phyloP scores from a whole-genome alignment of 2,888 invertebrate genomes.

The Cryptosula pallasiana region DNA sequence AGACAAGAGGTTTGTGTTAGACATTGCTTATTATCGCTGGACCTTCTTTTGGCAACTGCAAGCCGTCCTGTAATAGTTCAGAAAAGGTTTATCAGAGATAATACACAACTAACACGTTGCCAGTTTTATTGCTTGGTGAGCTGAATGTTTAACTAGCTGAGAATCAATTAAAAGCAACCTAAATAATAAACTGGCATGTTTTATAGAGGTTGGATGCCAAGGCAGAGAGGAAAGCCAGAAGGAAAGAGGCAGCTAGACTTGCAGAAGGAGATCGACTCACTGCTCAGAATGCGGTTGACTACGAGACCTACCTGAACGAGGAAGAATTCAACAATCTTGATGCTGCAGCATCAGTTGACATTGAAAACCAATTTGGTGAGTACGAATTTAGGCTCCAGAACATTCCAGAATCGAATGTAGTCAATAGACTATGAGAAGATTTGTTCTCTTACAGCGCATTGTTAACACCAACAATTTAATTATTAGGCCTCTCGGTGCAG shows the following conservation, averaged over 20 bases:
- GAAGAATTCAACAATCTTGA: background rate
- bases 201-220: background rate
- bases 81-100: no score
- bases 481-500: background rate
- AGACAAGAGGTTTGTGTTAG: background rate
- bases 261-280: background rate
- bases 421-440: no score
- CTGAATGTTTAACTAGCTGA: no score
- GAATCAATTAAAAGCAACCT: background rate
- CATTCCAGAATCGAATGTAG: no score
- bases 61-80: no score
- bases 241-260: background rate
- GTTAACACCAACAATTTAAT: no score
- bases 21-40: no score
- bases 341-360: background rate
- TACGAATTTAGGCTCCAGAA: no score
- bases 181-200: background rate
- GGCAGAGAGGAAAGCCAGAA: background rate
- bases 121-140: no score
- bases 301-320: background rate
- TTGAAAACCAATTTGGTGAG: background rate
- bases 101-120: no score
- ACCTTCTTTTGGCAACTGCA: no score
- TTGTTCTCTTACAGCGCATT: no score
- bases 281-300: background rate